Evolutionary conservation across 1,140 invertebrate genomes (phyloP), one percentile per base, ranked within the genome.

Genomic region (Temnothorax curvispinosus): DNA sequence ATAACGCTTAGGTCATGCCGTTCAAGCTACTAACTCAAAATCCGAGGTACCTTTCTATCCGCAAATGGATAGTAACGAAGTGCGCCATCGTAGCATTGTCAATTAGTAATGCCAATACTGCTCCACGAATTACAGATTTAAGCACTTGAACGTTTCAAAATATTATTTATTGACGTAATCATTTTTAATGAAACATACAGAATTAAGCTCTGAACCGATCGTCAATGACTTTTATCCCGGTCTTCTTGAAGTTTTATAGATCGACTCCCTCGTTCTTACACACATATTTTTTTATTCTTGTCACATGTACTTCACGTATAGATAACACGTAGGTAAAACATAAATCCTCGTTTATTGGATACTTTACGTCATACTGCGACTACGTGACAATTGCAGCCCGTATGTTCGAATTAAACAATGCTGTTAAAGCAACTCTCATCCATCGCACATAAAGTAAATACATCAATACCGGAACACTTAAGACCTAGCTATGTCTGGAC

Each of bases 361-460:
- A 64, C 62, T 72, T 90, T 87, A 88, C 76, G 87, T 75, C 71
- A 60, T 56, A 47, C 81, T 62, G 65, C 80, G 69, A 89, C 71
- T 78, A 87, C 64, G 21, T 76, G 32, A 62, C 56, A 58, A 62
- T 56, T 69, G 74, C 27, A 58, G 87, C 50, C 15, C 38, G 11
- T 44, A 15, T 11, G 32, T 15, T 13, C 11, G 18, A 65, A 38
- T 64, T 35, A 65, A 78, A 9, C 18, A 65, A 18, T 50, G 44
- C 21, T 18, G 41, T 27, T 21, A 50, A 32, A 32, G n/a, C 38
- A 21, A 18, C 9, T 67, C 58, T 18, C 35, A 74, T 56, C 50
- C 13, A 21, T 21, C n/a, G 11, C 11, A 13, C 4, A 13, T 2
- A 54, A 54, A 27, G 1, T 27, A 27, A 27, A 27, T 27, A 1